Evolutionary conservation across 2,113 vertebrate species (phyloP), one percentile per base, ranked within the genome.

Genomic region (Paedocypris sp.): DNA sequence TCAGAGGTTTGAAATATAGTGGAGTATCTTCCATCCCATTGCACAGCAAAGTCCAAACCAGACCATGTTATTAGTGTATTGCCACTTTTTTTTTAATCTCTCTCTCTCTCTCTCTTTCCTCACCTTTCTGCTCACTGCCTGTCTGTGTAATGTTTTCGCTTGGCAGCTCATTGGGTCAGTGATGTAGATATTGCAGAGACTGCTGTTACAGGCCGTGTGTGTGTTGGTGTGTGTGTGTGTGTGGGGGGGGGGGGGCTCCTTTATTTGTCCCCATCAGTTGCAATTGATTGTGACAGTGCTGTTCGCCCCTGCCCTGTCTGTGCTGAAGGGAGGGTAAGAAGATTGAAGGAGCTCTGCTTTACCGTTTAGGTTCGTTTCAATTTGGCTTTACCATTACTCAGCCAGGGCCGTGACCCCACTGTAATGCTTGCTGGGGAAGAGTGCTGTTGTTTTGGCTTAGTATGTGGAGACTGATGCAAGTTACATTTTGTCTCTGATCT

Each of bases 321-420:
- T 36, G 31, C 1, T 63, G 65, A 42, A 36, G 59, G 26, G 20
- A 29, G 45, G 36, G 51, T 18, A 39, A n/a, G 49, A 4, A 42
- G 68, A 11, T 19, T 32, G 43, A 36, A 19, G 2, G 41, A 26
- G 38, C n/a, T n/a, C n/a, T n/a, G 41, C 53, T 25, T 41, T 41
- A 43, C 36, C 42, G 13, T 32, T 18, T 60, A 62, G 48, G 63
- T 42, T 67, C 76, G 70, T 74, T 75, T 57, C 63, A 77, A 74
- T 74, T 75, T 67, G 69, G 66, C 46, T 74, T 72, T 78, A 64
- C 69, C 79, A 77, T 79, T 75, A 75, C 79, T 83, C 78, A 80
- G 75, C 66, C 15, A 59, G 73, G 80, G 80, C 83, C 74, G 41
- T 35, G 77, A 83, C 80, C 80, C 73, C 77, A 67, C 72, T 78